Percentiles rank a stretch among this genome's conserved stretches.
Evolutionary conservation across 1,140 invertebrate species (phyloP).

Genomic region (Bursaphelenchus mucronatus): DNA sequence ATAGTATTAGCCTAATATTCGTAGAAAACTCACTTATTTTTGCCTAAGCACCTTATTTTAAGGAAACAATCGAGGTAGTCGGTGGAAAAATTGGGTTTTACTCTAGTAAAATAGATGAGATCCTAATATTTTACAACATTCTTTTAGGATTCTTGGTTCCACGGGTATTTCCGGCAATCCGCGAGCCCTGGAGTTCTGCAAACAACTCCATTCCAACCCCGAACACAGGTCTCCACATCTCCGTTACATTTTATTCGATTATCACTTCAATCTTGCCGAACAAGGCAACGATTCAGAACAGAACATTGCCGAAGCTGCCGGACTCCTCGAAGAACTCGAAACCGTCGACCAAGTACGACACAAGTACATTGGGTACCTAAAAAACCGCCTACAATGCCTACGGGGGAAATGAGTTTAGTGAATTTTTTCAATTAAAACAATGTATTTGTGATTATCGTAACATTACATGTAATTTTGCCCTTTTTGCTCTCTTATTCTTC

Average conservation of each 20-base stretch:
- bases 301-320: conserved; percentile 30
- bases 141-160: conserved; percentile 33
- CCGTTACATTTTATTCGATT: conserved; percentile 47
- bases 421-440: no score
- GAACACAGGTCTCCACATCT: conserved; percentile 35
- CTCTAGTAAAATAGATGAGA: conserved; percentile 12
- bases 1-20: no score
- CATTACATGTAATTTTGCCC: conserved; percentile 30
- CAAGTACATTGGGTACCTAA: conserved; percentile 54
- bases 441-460: conserved; percentile 38
- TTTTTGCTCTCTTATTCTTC: conserved; percentile 3
- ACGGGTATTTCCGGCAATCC: conserved; percentile 28
- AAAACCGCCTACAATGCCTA: no score
- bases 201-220: conserved; percentile 20
- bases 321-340: conserved; percentile 41
- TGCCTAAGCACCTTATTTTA: no score
- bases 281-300: conserved; percentile 26
- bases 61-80: no score
- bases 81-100: conserved; percentile 13
- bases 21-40: no score
- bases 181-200: conserved; percentile 39
- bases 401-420: no score
- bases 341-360: conserved; percentile 57
- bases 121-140: conserved; percentile 12
- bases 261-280: conserved; percentile 41